A percentile compares a stretch with the other conserved stretches of the same genome.
phyloP scores from a whole-genome alignment of 1,140 invertebrate species.

The Drosophila serrata region DNA sequence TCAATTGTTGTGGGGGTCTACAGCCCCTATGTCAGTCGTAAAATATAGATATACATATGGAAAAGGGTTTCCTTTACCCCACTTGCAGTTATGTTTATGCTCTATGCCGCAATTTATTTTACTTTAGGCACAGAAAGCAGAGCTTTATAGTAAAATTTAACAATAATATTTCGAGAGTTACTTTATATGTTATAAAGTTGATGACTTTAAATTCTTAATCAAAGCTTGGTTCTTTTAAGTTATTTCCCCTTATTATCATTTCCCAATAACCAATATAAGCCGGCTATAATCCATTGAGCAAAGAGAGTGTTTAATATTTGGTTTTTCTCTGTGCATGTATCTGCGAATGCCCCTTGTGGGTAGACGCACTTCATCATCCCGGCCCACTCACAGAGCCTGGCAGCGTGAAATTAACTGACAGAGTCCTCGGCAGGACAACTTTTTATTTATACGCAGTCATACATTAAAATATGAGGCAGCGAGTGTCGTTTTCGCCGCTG shows the following conservation, averaged over 20 bases:
- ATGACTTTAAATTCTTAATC: background rate
- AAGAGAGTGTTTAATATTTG: background rate
- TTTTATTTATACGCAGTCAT: conserved; percentile 78
- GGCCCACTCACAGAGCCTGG: conserved; percentile 71
- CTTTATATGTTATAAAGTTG: too few relatives aligned
- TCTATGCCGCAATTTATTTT: conserved; percentile 36
- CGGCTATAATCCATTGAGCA: background rate
- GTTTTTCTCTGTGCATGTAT: conserved; percentile 13
- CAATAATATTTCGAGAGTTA: background rate
- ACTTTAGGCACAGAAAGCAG: background rate
- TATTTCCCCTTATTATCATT: background rate
- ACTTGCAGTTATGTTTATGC: conserved; percentile 37
- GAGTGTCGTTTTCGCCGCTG: conserved; percentile 65
- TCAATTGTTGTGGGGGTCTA: conserved; percentile 62
- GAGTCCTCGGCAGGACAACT: conserved; percentile 60
- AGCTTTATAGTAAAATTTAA: background rate
- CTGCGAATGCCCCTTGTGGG: conserved; percentile 25
- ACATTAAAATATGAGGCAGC: conserved; percentile 73
- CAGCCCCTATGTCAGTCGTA: conserved; percentile 62
- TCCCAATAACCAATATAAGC: background rate
- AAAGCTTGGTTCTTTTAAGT: too few relatives aligned
- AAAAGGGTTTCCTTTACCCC: conserved; percentile 20
- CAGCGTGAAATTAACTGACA: conserved; percentile 83
- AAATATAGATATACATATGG: conserved; percentile 45
- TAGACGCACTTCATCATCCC: conserved; percentile 75